phyloP scores from a whole-genome alignment of 2,888 invertebrate species.

The Caenorhabditis sp. region DNA sequence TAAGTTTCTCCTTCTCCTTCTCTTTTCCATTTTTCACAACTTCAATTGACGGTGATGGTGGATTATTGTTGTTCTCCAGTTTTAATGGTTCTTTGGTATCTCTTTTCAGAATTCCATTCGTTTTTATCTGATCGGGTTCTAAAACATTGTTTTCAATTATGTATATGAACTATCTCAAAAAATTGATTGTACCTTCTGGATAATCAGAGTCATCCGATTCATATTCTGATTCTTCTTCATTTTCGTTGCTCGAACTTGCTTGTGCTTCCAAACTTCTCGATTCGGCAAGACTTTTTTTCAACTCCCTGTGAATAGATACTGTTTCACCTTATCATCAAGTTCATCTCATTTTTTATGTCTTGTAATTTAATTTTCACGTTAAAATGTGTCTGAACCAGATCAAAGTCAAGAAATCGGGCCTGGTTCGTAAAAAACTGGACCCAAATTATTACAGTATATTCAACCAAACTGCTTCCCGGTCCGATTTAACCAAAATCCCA shows the following conservation, averaged over 20 bases:
- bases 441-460: too few relatives aligned
- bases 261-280: neutral
- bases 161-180: neutral
- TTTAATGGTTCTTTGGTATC: neutral
- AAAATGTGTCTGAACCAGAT: too few relatives aligned
- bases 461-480: too few relatives aligned
- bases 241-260: neutral
- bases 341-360: too few relatives aligned
- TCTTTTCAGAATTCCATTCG: constrained; percentile 11
- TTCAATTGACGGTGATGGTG: neutral
- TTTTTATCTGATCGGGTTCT: constrained; percentile 26
- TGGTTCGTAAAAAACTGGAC: too few relatives aligned
- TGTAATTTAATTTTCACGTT: too few relatives aligned
- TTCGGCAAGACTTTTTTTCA: constrained; percentile 8
- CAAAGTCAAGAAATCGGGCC: too few relatives aligned
- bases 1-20: constrained; percentile 8
- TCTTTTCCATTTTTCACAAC: constrained; percentile 5
- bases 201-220: too few relatives aligned
- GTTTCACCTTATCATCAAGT: too few relatives aligned
- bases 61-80: constrained; percentile 1
- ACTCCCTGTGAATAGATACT: constrained; percentile 11
- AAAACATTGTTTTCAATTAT: neutral
- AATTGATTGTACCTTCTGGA: constrained; percentile 39
- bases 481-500: too few relatives aligned
- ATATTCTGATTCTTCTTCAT: constrained; percentile 14